A percentile compares a stretch with the other conserved stretches of the same genome.
Conservation (phyloP, 2,888 invertebrate species). For the Crocallis elinguaria region DNA sequence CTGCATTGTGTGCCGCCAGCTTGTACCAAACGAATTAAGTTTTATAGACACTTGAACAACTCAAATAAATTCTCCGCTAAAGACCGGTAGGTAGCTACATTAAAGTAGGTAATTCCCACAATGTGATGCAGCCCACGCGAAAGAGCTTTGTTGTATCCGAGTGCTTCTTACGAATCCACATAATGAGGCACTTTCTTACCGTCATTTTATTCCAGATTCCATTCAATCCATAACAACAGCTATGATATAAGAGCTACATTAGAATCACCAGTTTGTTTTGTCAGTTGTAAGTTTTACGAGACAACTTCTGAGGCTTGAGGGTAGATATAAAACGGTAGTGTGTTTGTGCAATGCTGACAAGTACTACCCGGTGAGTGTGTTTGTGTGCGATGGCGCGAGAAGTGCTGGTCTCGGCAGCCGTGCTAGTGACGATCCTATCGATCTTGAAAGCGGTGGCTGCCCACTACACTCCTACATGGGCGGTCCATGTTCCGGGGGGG, state of each 20-base stretch:
- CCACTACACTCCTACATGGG: conserved; percentile 94
- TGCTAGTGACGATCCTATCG: conserved; percentile 61
- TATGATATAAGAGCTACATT: conserved; percentile 13
- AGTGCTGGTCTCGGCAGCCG: conserved; percentile 61
- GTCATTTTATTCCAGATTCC: conserved; percentile 26
- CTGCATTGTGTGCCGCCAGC: background rate
- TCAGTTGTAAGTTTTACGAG: background rate
- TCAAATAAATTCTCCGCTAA: conserved; percentile 22
- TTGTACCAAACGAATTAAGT: conserved; percentile 13
- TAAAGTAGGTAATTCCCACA: conserved; percentile 24
- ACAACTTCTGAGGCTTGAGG: conserved; percentile 33
- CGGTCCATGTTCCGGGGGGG: conserved; percentile 91
- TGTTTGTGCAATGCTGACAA: conserved; percentile 79
- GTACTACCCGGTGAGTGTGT: conserved; percentile 77
- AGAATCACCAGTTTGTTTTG: background rate
- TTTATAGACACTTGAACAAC: conserved; percentile 14
- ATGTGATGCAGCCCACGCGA: conserved; percentile 43
- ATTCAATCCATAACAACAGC: conserved; percentile 11
- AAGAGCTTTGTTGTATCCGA: conserved; percentile 30
- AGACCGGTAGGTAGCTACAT: conserved; percentile 14
- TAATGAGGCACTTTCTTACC: conserved; percentile 19
- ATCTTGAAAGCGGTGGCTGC: conserved; percentile 58
- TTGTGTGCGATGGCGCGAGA: conserved; percentile 75
- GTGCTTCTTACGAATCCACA: conserved; percentile 28
- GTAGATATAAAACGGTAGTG: conserved; percentile 43